Evolutionary conservation across 2,797 vertebrate genomes (phyloP).

Genomic region (Odontamblyopus rebecca): DNA sequence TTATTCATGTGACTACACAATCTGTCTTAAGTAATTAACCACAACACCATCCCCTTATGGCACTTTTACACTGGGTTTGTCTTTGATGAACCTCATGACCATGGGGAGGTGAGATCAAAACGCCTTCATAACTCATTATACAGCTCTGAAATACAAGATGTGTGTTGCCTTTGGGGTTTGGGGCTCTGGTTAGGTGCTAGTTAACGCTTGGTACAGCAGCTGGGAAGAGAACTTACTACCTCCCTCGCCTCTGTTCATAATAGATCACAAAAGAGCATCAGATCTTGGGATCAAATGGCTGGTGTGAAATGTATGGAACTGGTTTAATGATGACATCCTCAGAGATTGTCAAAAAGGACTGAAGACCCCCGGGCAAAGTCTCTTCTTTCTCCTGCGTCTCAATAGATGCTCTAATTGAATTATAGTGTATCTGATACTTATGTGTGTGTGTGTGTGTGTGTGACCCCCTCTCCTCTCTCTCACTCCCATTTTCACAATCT

Average conservation of each 20-base stretch:
- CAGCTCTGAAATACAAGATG: neutral
- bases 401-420: slow-evolving; percentile 60
- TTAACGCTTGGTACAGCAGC: neutral
- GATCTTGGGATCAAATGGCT: slow-evolving; percentile 72
- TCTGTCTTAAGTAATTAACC: neutral
- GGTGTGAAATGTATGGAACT: slow-evolving; percentile 55
- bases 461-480: neutral
- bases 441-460: slow-evolving; percentile 36
- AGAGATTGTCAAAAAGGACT: slow-evolving; percentile 42
- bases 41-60: neutral
- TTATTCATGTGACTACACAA: neutral
- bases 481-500: neutral
- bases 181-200: slow-evolving; percentile 1
- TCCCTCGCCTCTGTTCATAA: slow-evolving; percentile 68
- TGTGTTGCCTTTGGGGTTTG: neutral
- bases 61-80: neutral
- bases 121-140: slow-evolving; percentile 3
- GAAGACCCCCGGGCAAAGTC: slow-evolving; percentile 55
- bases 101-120: neutral
- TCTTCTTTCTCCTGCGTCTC: slow-evolving; percentile 47
- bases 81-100: slow-evolving; percentile 1
- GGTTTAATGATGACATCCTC: slow-evolving; percentile 73
- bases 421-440: slow-evolving; percentile 55
- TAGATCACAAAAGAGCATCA: slow-evolving; percentile 73
- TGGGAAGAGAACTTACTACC: slow-evolving; percentile 1